Evolutionary conservation across 2,888 invertebrate species (phyloP), one percentile per base, ranked within the genome.

Genomic region (Trypoxylon attenuatum): DNA sequence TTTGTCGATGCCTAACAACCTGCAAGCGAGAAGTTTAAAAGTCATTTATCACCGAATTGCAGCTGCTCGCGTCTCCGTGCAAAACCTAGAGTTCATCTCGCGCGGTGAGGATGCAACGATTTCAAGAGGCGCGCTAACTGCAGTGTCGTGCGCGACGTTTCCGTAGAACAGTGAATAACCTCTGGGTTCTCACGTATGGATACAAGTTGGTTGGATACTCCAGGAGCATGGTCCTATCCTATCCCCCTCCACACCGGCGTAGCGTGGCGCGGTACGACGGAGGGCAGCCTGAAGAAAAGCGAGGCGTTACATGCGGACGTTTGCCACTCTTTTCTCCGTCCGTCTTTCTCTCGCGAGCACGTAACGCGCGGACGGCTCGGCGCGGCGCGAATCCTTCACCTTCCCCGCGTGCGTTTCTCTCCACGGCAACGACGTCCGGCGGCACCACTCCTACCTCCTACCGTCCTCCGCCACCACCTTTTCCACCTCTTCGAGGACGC

Each of bases 131-230:
- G 52, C 41, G 19, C 47, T 55, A 33, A 61, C 47, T 42, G 47
- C 47, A 43, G 47, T 58, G 52, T 55, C 55, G 47, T 47, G 23
- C 45, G n/a, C 39, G 67, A 68, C 56, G 52, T 74, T 73, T 71
- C 71, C 74, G 58, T 64, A 23, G 59, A 71, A 74, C 68, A 71
- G 68, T 73, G 74, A 73, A 74, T 74, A 73, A 73, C 71, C 74
- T 68, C 54, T 59, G 61, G 56, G 69, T 73, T 73, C 73, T 73
- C 72, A 59, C 64, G 54, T 61, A 61, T 46, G 33, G 57, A 42
- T 52, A 42, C 64, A 56, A n/a, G 43, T 39, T 3, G 5, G 33
- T 33, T 13, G 33, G 3, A 33, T 10, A n/a, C n/a, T 10, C 46
- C 27, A 50, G 52, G 56, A 60, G 29, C 68, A 51, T 54, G 52